Evolutionary conservation across 2,113 vertebrate species (phyloP).

Genomic region (Hucho hucho): DNA sequence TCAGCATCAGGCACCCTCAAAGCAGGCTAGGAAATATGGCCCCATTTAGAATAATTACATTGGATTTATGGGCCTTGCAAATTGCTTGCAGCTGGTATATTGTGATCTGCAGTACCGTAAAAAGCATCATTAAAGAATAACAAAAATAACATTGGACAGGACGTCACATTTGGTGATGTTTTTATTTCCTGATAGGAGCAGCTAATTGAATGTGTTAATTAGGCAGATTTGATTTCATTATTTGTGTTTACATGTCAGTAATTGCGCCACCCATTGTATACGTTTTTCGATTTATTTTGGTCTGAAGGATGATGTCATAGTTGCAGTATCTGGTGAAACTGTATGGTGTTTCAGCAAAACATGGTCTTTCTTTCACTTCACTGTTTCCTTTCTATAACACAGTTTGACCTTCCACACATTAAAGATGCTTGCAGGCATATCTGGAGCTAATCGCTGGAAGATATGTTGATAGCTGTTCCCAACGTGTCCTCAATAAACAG

Average conservation of each 20-base stretch:
- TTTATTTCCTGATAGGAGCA: neutral
- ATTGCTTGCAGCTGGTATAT: slow-evolving; percentile 21
- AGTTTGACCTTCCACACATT: too few species aligned
- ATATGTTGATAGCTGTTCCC: too few species aligned
- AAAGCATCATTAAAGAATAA: slow-evolving; percentile 30
- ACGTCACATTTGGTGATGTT: neutral
- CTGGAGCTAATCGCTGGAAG: too few species aligned
- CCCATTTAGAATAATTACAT: slow-evolving; percentile 23
- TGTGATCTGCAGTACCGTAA: slow-evolving; percentile 23
- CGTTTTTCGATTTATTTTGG: neutral
- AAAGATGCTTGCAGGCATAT: too few species aligned
- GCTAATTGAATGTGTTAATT: neutral
- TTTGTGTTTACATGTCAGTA: neutral
- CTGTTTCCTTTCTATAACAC: too few species aligned
- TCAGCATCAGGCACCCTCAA: neutral
- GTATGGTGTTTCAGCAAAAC: neutral
- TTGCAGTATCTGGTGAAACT: neutral
- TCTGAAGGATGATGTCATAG: neutral
- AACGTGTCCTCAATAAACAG: too few species aligned
- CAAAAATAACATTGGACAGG: slow-evolving; percentile 23
- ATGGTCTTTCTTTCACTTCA: too few species aligned
- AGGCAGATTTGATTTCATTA: neutral
- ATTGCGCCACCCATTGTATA: neutral
- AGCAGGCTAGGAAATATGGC: neutral
- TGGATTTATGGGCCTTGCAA: slow-evolving; percentile 34